Evolutionary conservation across 1,140 invertebrate species (phyloP).

Genomic region (Hylyphantes graminicola): DNA sequence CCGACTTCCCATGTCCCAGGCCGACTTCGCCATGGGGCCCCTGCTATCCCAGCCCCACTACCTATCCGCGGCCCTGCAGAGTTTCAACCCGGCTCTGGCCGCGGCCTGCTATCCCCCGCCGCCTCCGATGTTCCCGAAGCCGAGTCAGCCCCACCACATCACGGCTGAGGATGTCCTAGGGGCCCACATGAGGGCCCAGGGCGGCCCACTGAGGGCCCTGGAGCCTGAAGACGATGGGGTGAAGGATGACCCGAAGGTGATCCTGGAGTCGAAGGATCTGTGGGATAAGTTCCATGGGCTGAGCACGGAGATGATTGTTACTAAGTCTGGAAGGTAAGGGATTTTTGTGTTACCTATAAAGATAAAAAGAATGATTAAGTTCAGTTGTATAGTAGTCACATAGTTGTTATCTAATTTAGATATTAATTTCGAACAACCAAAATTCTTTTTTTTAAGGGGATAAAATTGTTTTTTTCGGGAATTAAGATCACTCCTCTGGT

Average conservation of each 20-base stretch:
- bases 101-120: slow-evolving; percentile 37
- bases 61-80: slow-evolving; percentile 37
- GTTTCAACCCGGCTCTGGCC: slow-evolving; percentile 28
- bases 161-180: slow-evolving; percentile 50
- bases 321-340: slow-evolving; percentile 93
- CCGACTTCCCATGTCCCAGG: slow-evolving; percentile 22
- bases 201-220: slow-evolving; percentile 63
- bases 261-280: slow-evolving; percentile 89
- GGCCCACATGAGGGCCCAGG: slow-evolving; percentile 20
- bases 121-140: not conserved
- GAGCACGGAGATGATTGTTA: slow-evolving; percentile 99
- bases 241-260: slow-evolving; percentile 93
- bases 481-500: too few species aligned
- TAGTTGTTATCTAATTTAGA: too few species aligned
- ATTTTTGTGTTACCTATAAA: not conserved
- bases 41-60: slow-evolving; percentile 41
- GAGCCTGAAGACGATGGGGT: slow-evolving; percentile 94
- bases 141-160: slow-evolving; percentile 69
- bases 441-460: too few species aligned
- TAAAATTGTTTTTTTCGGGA: too few species aligned
- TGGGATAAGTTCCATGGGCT: slow-evolving; percentile 95
- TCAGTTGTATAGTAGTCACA: too few species aligned
- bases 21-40: slow-evolving; percentile 30
- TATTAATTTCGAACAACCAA: too few species aligned
- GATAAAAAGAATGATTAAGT: not conserved